Conservation (phyloP, 2,888 invertebrate species). For the Cosmorhoe ocellata region DNA sequence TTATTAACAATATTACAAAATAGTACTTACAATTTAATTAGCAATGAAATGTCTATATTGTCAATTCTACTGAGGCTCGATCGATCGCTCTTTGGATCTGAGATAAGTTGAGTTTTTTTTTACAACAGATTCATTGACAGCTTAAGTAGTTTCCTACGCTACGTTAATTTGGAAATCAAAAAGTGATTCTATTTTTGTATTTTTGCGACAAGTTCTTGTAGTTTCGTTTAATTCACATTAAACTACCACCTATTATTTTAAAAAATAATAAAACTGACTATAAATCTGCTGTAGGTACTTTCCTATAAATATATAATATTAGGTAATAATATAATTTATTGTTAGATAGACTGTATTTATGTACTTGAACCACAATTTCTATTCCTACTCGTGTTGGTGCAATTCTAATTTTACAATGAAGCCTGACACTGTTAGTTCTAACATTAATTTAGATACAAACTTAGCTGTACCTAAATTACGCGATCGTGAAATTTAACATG, state of each 20-base stretch:
- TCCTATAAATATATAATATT: slow-evolving; percentile 52
- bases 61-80: slow-evolving; percentile 72
- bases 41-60: slow-evolving; percentile 73
- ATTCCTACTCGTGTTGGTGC: slow-evolving; percentile 78
- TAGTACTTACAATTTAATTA: slow-evolving; percentile 54
- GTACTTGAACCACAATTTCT: slow-evolving; percentile 68
- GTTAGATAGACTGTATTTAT: slow-evolving; percentile 57
- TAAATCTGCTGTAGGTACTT: slow-evolving; percentile 57
- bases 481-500: slow-evolving; percentile 77
- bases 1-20: slow-evolving; percentile 61
- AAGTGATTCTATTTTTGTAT: too few relatives aligned
- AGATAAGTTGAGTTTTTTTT: slow-evolving; percentile 45
- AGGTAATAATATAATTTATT: slow-evolving; percentile 54
- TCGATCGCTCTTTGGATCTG: slow-evolving; percentile 48
- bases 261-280: slow-evolving; percentile 24
- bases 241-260: too few relatives aligned
- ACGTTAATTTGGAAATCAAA: too few relatives aligned
- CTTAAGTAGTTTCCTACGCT: too few relatives aligned
- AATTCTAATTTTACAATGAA: slow-evolving; percentile 69
- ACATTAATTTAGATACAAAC: slow-evolving; percentile 46
- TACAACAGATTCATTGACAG: slow-evolving; percentile 54
- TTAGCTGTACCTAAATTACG: too few relatives aligned
- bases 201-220: too few relatives aligned
- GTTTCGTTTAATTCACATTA: too few relatives aligned
- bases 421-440: slow-evolving; percentile 60